A percentile compares a stretch with the other conserved stretches of the same genome.
These are phyloP conservation scores for Cichladusa arquata DNA, from an alignment of 2,113 vertebrate species.

Conservation along the genomic window DNA sequence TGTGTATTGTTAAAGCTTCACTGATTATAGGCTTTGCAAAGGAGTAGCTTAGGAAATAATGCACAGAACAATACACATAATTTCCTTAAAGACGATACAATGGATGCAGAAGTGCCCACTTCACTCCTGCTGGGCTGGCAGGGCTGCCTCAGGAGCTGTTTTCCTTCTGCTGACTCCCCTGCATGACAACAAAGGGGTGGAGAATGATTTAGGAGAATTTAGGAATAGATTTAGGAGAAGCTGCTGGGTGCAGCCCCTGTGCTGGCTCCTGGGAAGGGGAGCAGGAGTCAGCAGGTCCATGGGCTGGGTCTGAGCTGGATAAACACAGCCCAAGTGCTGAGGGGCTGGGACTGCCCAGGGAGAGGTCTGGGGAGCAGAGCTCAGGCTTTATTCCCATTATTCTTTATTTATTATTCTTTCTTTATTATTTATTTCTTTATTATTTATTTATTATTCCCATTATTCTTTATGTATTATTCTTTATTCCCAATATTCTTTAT, in stretches of 20 bases:
- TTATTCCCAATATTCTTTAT: background rate
- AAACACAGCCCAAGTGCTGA: background rate
- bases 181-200: background rate
- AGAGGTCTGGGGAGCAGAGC: background rate
- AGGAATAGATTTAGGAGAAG: background rate
- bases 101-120: background rate
- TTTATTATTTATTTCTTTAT: no score
- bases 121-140: background rate
- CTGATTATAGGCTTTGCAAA: constrained; percentile 4
- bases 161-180: background rate
- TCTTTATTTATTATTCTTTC: no score
- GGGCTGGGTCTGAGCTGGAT: background rate
- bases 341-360: background rate
- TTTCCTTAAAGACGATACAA: background rate
- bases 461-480: no score
- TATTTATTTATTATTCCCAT: background rate
- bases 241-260: background rate
- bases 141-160: background rate
- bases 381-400: background rate
- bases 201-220: background rate
- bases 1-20: background rate
- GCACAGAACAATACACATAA: background rate
- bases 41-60: background rate
- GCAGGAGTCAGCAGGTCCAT: background rate
- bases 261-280: background rate